Base-by-base conservation (phyloP, 2,797 vertebrate genomes). In the Xenopus petersii region DNA sequence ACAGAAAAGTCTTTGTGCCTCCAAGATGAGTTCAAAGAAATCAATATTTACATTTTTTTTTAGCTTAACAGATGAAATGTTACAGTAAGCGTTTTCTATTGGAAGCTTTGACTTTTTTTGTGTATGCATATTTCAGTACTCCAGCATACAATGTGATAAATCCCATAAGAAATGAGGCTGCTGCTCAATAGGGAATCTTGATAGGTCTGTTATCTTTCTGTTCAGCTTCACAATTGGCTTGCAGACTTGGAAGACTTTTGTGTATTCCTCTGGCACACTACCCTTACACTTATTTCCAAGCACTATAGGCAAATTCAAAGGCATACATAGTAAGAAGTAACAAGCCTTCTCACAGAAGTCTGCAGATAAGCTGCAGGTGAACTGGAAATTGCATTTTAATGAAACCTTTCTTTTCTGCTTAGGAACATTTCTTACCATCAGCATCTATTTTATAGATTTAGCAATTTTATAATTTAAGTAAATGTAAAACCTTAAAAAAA, bases 141-240 rank as follows among this genome's bases (percentile, higher is more conserved):
- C 21, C 60, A 73, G 75, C 42, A 60, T 48, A 77, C n/a, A 70
- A 26, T 47, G 72, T 33, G 64, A 72, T 63, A 77, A 68, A 56
- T 77, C 47, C 65, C 51, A 36, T 64, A 67, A 68, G 56, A 64
- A 72, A 73, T 58, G 16, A 64, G 26, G 12, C 70, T 55, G 55
- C 24, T 13, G 51, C 64, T 71, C 75, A 77, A 55, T 47, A 62
- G 54, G 30, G 16, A 71, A 73, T 78, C 75, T 69, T 59, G 66
- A 78, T 78, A 36, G 59, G 21, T 69, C 59, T 59, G 71, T 78
- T 69, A 69, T 73, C 60, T 77, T 33, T 68, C 21, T 64, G 21
- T 78, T 78, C 70, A 64, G 75, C 51, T 58, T 78, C 36, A 78
- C 71, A 69, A 73, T 59, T 78, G 66, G 54, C 70, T 73, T 64